These are phyloP conservation scores for Eptatretus atami DNA, from an alignment of 2,797 vertebrate genomes.

Conservation along the genomic window DNA sequence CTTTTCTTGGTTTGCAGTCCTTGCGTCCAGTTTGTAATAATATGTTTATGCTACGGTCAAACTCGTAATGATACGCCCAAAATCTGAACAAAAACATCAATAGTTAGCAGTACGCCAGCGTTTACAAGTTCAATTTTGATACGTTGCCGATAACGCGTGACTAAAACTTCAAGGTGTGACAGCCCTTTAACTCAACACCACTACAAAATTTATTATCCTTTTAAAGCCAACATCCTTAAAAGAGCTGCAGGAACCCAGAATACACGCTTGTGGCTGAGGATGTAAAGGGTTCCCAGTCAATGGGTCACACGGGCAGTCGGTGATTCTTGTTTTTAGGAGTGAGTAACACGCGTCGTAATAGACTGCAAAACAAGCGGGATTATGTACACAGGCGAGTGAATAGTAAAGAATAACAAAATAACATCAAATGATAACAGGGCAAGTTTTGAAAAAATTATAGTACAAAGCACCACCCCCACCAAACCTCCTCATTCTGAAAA, in stretches of 20 bases:
- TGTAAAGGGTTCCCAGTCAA: conserved; percentile 77
- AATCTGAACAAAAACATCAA: too few relatives aligned
- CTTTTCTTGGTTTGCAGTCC: too few relatives aligned
- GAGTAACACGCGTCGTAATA: conserved; percentile 85
- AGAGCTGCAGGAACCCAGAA: conserved; percentile 92
- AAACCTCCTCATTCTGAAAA: background rate
- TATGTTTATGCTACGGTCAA: too few relatives aligned
- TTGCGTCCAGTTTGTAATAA: too few relatives aligned
- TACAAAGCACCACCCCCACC: too few relatives aligned
- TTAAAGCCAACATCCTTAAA: conserved; percentile 25
- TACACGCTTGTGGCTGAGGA: conserved; percentile 94
- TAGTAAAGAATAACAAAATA: background rate
- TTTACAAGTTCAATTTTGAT: too few relatives aligned
- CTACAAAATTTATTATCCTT: background rate
- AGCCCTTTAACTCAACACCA: background rate
- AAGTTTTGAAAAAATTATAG: background rate
- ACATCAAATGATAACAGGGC: background rate
- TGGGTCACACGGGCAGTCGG: conserved; percentile 69
- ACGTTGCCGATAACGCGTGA: too few relatives aligned
- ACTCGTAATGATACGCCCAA: too few relatives aligned
- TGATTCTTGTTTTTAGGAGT: conserved; percentile 84
- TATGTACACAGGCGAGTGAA: background rate
- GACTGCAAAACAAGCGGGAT: conserved; percentile 16
- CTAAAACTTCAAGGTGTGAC: too few relatives aligned
- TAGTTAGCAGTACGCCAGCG: too few relatives aligned